phyloP scores from a whole-genome alignment of 2,113 vertebrate species.

The Misgurnus anguillicaudatus region DNA sequence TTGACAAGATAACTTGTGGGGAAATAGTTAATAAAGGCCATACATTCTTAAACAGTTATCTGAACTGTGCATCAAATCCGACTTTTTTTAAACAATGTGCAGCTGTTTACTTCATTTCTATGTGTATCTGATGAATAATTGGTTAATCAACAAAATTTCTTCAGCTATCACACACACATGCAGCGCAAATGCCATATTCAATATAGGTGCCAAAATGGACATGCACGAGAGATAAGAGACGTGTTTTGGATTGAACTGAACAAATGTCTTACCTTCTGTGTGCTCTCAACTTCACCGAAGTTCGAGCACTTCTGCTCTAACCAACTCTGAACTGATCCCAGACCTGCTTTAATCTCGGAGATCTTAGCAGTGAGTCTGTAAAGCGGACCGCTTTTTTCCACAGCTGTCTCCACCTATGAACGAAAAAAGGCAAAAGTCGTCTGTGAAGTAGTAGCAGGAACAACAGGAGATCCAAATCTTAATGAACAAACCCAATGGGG shows the following conservation, averaged over 20 bases:
- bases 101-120: background rate
- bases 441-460: background rate
- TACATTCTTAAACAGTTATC: no score
- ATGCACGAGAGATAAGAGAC: background rate
- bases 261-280: constrained; percentile 82
- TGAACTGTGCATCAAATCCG: no score
- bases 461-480: background rate
- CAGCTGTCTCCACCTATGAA: constrained; percentile 76
- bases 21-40: no score
- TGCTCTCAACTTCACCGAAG: constrained; percentile 78
- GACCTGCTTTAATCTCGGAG: constrained; percentile 79
- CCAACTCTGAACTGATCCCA: constrained; percentile 79
- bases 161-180: no score
- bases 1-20: no score
- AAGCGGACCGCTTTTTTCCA: constrained; percentile 78
- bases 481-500: background rate
- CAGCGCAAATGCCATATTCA: no score
- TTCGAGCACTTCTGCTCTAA: constrained; percentile 79
- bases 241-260: background rate
- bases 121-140: no score
- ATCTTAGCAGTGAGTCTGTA: constrained; percentile 78
- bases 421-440: background rate
- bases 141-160: no score
- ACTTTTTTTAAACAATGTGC: background rate
- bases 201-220: background rate